phyloP scores from a whole-genome alignment of 1,140 invertebrate genomes.

The Ceratina australensis region DNA sequence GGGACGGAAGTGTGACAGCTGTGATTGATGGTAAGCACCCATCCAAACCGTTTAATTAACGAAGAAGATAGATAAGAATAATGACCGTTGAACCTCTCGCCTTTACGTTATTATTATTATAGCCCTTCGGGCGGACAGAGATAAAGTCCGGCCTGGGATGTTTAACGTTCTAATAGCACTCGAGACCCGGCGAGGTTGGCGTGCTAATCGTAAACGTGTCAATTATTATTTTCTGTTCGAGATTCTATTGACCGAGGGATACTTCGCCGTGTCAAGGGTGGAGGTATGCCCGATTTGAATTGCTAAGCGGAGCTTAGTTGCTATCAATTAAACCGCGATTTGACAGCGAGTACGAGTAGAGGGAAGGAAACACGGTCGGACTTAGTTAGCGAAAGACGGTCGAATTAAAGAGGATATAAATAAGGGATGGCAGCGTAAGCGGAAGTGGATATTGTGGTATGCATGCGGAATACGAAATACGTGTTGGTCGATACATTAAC shows the following conservation, averaged over 20 bases:
- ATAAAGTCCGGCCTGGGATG: too few relatives aligned
- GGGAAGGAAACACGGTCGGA: neutral
- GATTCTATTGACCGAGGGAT: constrained; percentile 43
- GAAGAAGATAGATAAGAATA: neutral
- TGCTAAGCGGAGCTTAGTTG: constrained; percentile 64
- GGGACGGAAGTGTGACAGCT: constrained; percentile 17
- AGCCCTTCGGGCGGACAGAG: too few relatives aligned
- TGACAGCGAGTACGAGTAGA: constrained; percentile 3
- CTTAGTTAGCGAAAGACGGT: neutral
- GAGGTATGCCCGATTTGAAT: constrained; percentile 66
- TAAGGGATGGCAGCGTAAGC: neutral
- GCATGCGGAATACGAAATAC: neutral
- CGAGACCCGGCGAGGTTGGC: too few relatives aligned
- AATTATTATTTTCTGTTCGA: constrained; percentile 29
- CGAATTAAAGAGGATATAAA: constrained; percentile 31
- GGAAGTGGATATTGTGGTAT: neutral
- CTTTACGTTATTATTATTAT: too few relatives aligned
- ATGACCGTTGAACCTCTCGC: too few relatives aligned
- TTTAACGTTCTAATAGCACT: too few relatives aligned
- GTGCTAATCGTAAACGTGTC: neutral
- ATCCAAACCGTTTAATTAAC: neutral
- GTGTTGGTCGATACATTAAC: neutral
- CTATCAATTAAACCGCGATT: constrained; percentile 68
- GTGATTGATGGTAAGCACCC: constrained; percentile 57
- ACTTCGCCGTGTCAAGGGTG: constrained; percentile 64